phyloP scores from a whole-genome alignment of 2,113 vertebrate genomes.

The Opisthocomus hoazin region DNA sequence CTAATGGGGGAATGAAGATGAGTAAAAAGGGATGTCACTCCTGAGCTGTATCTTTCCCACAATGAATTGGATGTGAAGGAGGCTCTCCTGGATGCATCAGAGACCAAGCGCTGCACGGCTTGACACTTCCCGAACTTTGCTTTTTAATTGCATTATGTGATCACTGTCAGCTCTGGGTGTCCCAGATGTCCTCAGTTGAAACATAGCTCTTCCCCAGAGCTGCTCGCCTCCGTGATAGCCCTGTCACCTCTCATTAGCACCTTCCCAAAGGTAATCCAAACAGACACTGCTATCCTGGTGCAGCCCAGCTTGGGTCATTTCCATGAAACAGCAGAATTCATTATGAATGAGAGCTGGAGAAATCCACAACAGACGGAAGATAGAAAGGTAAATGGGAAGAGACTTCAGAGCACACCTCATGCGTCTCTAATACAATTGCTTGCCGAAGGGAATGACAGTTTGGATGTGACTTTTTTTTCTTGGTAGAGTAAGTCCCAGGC shows the following conservation, averaged over 20 bases:
- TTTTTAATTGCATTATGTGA: neutral
- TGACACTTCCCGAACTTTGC: neutral
- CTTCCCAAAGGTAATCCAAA: neutral
- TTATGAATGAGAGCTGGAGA: neutral
- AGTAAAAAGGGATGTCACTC: neutral
- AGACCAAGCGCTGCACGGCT: accelerated
- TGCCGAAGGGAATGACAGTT: neutral
- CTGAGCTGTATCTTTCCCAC: neutral
- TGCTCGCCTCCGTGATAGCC: neutral
- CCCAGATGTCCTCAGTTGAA: neutral
- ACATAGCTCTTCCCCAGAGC: neutral
- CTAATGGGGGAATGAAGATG: neutral
- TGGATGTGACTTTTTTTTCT: neutral
- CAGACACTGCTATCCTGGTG: neutral
- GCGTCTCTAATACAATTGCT: neutral
- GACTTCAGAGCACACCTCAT: neutral
- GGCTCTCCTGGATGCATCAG: neutral
- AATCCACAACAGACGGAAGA: neutral
- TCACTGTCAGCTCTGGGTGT: neutral
- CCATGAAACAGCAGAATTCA: neutral
- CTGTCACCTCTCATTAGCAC: neutral
- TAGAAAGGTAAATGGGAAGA: neutral
- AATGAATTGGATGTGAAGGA: neutral
- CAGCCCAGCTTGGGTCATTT: neutral
- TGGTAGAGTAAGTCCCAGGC: neutral